A percentile compares a stretch with the other conserved stretches of the same genome.
Conservation (phyloP, 1,140 invertebrate genomes). For the Ceratoteleas bidentatus region DNA sequence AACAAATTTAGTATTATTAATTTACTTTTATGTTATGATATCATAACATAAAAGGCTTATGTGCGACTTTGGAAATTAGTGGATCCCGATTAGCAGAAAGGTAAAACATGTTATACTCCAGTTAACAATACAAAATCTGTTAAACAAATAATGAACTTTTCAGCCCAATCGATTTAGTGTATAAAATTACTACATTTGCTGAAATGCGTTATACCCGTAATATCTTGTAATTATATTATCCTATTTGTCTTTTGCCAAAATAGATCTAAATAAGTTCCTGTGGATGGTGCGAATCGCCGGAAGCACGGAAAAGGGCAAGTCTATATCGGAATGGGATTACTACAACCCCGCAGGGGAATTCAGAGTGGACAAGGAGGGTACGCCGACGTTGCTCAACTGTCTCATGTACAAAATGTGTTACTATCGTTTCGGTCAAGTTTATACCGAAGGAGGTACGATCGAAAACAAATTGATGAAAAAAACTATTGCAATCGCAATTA, state of each 20-base stretch:
- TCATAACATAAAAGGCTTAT: no score
- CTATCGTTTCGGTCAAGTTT: constrained; percentile 95
- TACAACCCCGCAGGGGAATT: constrained; percentile 97
- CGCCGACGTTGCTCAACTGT: constrained; percentile 92
- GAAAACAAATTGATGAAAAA: no score
- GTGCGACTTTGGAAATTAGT: no score
- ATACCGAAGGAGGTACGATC: constrained; percentile 92
- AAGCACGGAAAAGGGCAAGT: constrained; percentile 95
- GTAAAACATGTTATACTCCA: no score
- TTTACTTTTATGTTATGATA: no score
- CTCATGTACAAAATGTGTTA: constrained; percentile 99
- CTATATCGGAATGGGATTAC: constrained; percentile 98
- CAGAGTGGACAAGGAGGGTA: constrained; percentile 94
- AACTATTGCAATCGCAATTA: no score
- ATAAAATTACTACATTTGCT: no score
- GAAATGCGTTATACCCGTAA: not conserved
- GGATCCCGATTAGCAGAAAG: no score
- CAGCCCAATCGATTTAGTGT: not conserved
- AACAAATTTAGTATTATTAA: no score
- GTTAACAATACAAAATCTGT: no score
- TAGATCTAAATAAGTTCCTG: constrained; percentile 98
- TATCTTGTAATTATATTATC: not conserved
- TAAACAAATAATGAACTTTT: no score
- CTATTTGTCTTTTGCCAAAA: not conserved
- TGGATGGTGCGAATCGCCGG: constrained; percentile 99